A percentile compares a stretch with the other conserved stretches of the same genome.
Evolutionary conservation across 2,113 vertebrate genomes (phyloP).

Genomic region (Laticauda colubrina): DNA sequence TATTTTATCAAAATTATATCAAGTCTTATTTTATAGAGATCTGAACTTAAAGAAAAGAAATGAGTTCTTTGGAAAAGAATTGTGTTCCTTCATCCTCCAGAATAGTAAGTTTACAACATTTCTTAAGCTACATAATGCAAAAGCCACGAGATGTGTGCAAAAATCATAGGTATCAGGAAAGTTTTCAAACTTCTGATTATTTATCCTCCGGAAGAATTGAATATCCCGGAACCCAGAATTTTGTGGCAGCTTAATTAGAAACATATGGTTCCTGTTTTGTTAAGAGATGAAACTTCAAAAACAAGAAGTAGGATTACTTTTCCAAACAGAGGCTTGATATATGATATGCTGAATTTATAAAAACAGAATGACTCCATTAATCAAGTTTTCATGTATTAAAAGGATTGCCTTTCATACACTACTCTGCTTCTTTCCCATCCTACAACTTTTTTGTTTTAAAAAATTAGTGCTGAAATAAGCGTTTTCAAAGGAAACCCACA

Average conservation of each 20-base stretch:
- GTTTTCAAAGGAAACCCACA: constrained; percentile 7
- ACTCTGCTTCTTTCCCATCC: background rate
- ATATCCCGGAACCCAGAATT: constrained; percentile 32
- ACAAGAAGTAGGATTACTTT: constrained; percentile 31
- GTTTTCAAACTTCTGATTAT: constrained; percentile 47
- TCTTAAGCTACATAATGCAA: constrained; percentile 48
- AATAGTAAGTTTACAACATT: constrained; percentile 54
- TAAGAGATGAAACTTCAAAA: constrained; percentile 42
- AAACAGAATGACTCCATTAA: constrained; percentile 21
- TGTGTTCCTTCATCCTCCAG: constrained; percentile 38
- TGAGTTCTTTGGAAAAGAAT: constrained; percentile 56
- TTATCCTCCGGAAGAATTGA: constrained; percentile 52
- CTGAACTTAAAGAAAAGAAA: constrained; percentile 42
- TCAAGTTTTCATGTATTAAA: background rate
- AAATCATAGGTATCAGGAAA: constrained; percentile 42
- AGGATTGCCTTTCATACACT: background rate
- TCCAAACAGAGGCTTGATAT: constrained; percentile 31
- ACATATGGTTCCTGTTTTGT: constrained; percentile 45
- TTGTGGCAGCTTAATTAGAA: constrained; percentile 49
- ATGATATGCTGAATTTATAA: constrained; percentile 3
- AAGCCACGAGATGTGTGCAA: constrained; percentile 32
- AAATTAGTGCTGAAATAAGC: background rate
- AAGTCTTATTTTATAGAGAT: constrained; percentile 26
- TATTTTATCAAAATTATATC: background rate
- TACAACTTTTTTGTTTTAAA: background rate